Conservation (phyloP, 2,888 invertebrate species). For the Coelogynopora nodosa region DNA sequence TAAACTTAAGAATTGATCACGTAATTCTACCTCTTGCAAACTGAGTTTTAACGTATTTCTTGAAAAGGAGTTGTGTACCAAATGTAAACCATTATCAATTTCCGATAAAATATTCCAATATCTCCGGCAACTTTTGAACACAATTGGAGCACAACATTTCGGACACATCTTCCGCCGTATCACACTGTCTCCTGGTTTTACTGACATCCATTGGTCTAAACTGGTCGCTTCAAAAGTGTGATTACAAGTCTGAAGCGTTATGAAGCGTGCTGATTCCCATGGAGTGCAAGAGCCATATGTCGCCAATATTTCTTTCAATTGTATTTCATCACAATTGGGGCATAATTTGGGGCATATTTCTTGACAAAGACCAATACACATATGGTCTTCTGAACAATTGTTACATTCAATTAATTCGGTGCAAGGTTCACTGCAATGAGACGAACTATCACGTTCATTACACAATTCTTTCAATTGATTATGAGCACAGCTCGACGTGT, state of each 20-base stretch:
- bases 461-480: not conserved
- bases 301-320: not conserved
- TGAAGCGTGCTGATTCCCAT: not conserved
- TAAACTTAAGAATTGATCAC: too few species aligned
- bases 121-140: not conserved
- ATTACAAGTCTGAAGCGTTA: slow-evolving; percentile 38
- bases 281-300: not conserved
- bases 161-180: slow-evolving; percentile 26
- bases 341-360: slow-evolving; percentile 34
- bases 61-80: not conserved
- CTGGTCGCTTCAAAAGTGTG: slow-evolving; percentile 32
- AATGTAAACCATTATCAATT: not conserved
- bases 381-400: not conserved
- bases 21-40: too few species aligned
- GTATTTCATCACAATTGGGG: not conserved
- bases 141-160: slow-evolving; percentile 28
- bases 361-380: slow-evolving; percentile 34
- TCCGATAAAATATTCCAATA: not conserved
- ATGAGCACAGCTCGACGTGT: not conserved
- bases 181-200: not conserved
- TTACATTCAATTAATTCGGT: not conserved
- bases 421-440: slow-evolving; percentile 3
- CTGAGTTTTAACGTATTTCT: not conserved
- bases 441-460: not conserved
- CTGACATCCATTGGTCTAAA: slow-evolving; percentile 31